Percentiles rank a stretch among this genome's conserved stretches.
Evolutionary conservation across 2,113 vertebrate genomes (phyloP).

Genomic region (Corythornis vintsioides): DNA sequence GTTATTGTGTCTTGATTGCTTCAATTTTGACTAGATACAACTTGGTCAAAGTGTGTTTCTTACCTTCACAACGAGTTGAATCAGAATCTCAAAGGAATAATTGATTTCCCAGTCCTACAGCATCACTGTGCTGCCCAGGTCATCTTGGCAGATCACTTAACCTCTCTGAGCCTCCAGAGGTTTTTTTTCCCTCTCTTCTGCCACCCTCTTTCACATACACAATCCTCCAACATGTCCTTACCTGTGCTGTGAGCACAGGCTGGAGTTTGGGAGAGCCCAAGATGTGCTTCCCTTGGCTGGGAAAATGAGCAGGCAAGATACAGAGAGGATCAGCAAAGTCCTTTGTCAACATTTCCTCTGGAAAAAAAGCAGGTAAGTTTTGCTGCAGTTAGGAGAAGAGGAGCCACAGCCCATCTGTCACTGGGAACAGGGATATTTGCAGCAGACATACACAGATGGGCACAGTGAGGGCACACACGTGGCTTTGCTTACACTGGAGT

Average conservation of each 20-base stretch:
- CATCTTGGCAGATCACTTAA: not conserved
- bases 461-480: rapidly evolving
- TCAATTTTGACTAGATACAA: not conserved
- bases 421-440: not conserved
- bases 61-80: not conserved
- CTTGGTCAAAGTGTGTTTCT: not conserved
- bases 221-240: not conserved
- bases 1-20: not conserved
- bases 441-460: not conserved
- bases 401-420: not conserved
- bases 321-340: not conserved
- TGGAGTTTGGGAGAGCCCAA: not conserved
- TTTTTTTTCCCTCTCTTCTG: not conserved
- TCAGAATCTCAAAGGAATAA: not conserved
- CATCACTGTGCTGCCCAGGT: not conserved
- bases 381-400: not conserved
- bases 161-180: not conserved
- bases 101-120: not conserved
- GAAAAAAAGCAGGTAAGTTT: not conserved
- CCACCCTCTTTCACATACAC: rapidly evolving
- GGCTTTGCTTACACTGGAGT: not conserved
- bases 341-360: not conserved
- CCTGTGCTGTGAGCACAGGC: not conserved
- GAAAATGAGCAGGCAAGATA: not conserved
- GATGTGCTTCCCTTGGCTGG: not conserved